These are phyloP conservation scores for Epizoanthus rinbou DNA, from an alignment of 92 coral and sea anemone genomes.

Conservation along the genomic window DNA sequence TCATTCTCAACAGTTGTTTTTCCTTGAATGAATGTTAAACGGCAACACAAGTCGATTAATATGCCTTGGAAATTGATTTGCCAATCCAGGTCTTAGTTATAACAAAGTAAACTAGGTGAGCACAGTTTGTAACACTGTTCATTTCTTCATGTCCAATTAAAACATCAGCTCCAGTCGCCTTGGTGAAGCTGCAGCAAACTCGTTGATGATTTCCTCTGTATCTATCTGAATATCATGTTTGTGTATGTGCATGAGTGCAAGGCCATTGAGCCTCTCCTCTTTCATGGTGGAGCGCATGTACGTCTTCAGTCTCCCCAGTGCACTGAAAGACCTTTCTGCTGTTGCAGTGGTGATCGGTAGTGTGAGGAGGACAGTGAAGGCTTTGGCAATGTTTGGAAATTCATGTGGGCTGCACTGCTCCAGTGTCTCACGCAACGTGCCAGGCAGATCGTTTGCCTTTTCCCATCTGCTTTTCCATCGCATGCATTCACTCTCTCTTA, in stretches of 20 bases:
- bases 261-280: constrained; percentile 37
- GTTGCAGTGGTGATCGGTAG: constrained; percentile 39
- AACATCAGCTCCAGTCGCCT: constrained; percentile 39
- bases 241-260: constrained; percentile 26
- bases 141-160: constrained; percentile 36
- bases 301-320: constrained; percentile 41
- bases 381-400: constrained; percentile 37
- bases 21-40: constrained; percentile 35
- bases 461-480: constrained; percentile 41
- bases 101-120: constrained; percentile 22
- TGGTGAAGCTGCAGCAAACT: constrained; percentile 39
- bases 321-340: constrained; percentile 37
- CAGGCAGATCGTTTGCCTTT: constrained; percentile 32
- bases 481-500: constrained; percentile 36
- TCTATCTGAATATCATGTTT: constrained; percentile 25
- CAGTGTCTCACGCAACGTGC: constrained; percentile 35
- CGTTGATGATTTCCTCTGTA: constrained; percentile 33
- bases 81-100: constrained; percentile 34
- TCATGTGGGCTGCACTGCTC: constrained; percentile 36
- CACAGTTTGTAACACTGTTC: constrained; percentile 41
- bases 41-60: constrained; percentile 36
- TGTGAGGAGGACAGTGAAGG: constrained; percentile 39
- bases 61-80: constrained; percentile 35
- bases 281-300: constrained; percentile 38
- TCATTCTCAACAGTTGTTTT: constrained; percentile 22